Evolutionary conservation across 2,113 vertebrate species (phyloP), one percentile per base, ranked within the genome.

Genomic region (Xiphophorus maculatus): DNA sequence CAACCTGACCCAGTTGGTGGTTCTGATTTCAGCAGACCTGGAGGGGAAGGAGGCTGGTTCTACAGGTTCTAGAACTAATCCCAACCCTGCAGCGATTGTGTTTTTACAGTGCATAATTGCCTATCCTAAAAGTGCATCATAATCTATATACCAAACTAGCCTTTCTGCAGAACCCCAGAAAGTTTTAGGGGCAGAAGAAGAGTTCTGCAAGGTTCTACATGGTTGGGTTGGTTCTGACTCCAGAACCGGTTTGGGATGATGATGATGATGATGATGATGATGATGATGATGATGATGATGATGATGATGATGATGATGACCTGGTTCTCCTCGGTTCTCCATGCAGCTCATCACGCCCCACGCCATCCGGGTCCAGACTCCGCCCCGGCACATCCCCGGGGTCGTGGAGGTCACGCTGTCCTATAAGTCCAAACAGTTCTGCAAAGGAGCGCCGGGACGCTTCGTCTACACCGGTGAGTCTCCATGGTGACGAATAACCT

Each of bases 131-230:
- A 99, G 95, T 29, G 97, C 96, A 27, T 99, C 97, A 0, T 98
- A 98, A 81, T 99, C 97, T 73, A 99, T 89, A 22, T 98, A 99
- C 98, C 98, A 99, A 0, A 95, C 91, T 5, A 99, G 92, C 74
- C 90, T 94, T 12, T 28, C 28, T 28, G 28, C 35, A 37, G 35
- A 37, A 37, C 35, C 35, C 2, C 10, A 10, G 35, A 37, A 8
- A 37, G 10, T 10, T 37, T 37, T 37, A 37, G 35, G 35, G 35
- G 35, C 35, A 37, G 35, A 11, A 37, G 35, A 37, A 37, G 35
- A 37, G 35, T 37, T 37, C 35, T 37, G 35, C 10, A 0, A 37
- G 35, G 35, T 37, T 37, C 35, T 37, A 11, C 1, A 37, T 10
- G 35, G 35, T 37, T 37, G 35, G 35, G 10, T 37, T 37, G 35